Percentiles rank a stretch among this genome's conserved stretches.
phyloP scores from a whole-genome alignment of 1,140 invertebrate genomes.

The Catajapyx aquilonaris region DNA sequence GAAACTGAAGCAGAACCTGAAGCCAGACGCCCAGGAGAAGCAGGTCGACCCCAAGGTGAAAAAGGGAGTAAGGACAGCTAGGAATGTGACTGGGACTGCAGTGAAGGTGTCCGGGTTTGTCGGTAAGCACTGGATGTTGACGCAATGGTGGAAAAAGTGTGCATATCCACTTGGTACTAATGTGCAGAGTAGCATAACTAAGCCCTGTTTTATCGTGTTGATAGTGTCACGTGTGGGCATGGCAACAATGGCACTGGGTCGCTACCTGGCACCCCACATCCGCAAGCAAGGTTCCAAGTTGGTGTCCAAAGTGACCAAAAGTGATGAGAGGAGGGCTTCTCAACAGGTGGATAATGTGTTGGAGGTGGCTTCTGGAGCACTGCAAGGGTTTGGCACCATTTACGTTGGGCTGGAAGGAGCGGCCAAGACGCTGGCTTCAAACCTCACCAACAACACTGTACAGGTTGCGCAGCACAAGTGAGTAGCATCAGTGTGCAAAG shows the following conservation, averaged over 20 bases:
- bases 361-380: constrained; percentile 40
- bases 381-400: constrained; percentile 42
- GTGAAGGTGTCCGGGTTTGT: constrained; percentile 36
- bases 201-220: no score
- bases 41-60: constrained; percentile 24
- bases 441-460: constrained; percentile 43
- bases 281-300: constrained; percentile 34
- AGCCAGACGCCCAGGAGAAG: constrained; percentile 21
- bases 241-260: constrained; percentile 35
- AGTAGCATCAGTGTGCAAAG: no score
- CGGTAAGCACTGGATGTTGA: no score
- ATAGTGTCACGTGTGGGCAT: constrained; percentile 37
- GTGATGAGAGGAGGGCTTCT: constrained; percentile 27
- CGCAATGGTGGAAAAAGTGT: no score
- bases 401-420: constrained; percentile 42
- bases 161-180: background rate
- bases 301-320: constrained; percentile 28
- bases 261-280: constrained; percentile 39
- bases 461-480: constrained; percentile 45
- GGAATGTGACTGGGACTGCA: constrained; percentile 34
- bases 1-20: constrained; percentile 31
- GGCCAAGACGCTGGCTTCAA: constrained; percentile 35
- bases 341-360: constrained; percentile 34
- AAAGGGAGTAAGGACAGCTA: constrained; percentile 34
- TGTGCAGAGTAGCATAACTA: no score